These are phyloP conservation scores for Drosophila pallidifrons DNA, from an alignment of 1,140 invertebrate genomes.

Conservation along the genomic window DNA sequence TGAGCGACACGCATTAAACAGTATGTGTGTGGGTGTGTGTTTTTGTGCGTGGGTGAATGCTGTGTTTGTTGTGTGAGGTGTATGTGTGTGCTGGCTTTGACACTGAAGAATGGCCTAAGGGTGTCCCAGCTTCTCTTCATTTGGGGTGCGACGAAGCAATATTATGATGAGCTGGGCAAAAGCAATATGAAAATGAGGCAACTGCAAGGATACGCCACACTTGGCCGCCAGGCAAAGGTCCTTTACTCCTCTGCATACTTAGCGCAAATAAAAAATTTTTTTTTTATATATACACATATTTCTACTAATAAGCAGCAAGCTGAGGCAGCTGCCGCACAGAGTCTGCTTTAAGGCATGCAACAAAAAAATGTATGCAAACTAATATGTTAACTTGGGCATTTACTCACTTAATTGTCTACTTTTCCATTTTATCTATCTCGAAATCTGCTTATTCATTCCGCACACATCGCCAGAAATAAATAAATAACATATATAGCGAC, in stretches of 20 bases:
- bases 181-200: constrained; percentile 79
- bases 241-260: constrained; percentile 38
- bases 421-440: background rate
- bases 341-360: constrained; percentile 41
- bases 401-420: constrained; percentile 77
- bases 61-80: constrained; percentile 19
- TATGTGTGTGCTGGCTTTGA: constrained; percentile 60
- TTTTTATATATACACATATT: constrained; percentile 32
- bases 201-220: constrained; percentile 33
- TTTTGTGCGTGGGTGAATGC: constrained; percentile 9
- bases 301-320: constrained; percentile 65
- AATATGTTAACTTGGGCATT: constrained; percentile 74
- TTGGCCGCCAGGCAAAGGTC: constrained; percentile 58
- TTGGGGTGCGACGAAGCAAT: constrained; percentile 40
- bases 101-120: constrained; percentile 79
- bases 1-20: constrained; percentile 79
- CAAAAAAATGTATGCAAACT: constrained; percentile 70
- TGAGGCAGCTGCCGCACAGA: constrained; percentile 13
- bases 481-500: constrained; percentile 13
- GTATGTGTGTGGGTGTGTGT: constrained; percentile 49
- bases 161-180: constrained; percentile 74
- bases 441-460: background rate
- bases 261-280: constrained; percentile 29
- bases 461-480: background rate
- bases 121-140: constrained; percentile 21